Evolutionary conservation across 2,113 vertebrate genomes (phyloP), one percentile per base, ranked within the genome.

Genomic region (Marmota monax): DNA sequence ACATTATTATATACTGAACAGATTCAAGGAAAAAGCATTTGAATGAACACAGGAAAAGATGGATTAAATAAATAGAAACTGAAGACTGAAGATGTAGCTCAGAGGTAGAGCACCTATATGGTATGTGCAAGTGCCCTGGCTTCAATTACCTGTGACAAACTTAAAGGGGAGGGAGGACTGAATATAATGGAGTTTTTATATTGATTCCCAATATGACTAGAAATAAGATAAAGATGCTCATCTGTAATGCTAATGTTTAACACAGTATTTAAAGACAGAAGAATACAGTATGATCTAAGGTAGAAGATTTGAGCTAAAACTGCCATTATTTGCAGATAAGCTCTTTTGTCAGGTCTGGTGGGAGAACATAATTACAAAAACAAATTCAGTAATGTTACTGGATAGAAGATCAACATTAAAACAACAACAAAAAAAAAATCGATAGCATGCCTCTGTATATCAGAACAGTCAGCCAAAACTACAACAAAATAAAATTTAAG

Each of bases 241-340:
- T 39, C 79, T 74, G 79, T 72, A 89, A 79, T 13, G 29, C 27
- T 94, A 87, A 88, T 25, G 4, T 51, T 84, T 70, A 83, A 73
- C 22, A 84, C 2, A 95, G 37, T 61, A 88, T 4, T 94, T 0
- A 20, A 87, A 79, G 27, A 90, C 89, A 96, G 9, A 94, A 78
- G 78, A 93, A 72, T 29, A 12, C 9, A 42, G 56, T 72, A 27
- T 76, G 67, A 23, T 67, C 5, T 86, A 90, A 73, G 22, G 2
- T 84, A 39, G 32, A 87, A 84, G 27, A 92, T 48, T 25, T 90
- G 13, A 91, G 45, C 51, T 92, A 85, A 93, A 93, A 85, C 22
- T 90, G 65, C 32, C 72, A 84, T 63, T 96, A 90, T 32, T 80
- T 79, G 32, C 90, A 94, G 72, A 37, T 70, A 95, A 92, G 61